Base-by-base conservation (phyloP, 2,888 invertebrate genomes). In the Drosophila rubida region DNA sequence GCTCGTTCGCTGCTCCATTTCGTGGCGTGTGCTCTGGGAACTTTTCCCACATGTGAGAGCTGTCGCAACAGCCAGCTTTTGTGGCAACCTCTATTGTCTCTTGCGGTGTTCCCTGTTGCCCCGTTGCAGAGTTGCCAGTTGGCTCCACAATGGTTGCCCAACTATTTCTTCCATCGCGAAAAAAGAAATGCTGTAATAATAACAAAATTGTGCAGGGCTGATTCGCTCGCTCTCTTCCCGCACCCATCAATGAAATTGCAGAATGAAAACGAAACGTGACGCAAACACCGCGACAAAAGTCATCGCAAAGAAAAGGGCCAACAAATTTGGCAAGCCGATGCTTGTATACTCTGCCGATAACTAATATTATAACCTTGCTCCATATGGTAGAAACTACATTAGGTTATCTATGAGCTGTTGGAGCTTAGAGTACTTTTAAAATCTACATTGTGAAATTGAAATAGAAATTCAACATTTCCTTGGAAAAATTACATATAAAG, bases 141-240 rank as follows among this genome's bases (percentile, higher is more conserved):
- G 39, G 23, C 63, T 16, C 66, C 67, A 76, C 68, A 79, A 69
- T 69, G 70, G 80, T 72, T 78, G 78, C 78, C 53, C 78, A 78
- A 75, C 73, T 67, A 73, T 77, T 65, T 75, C 53, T 54, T 46
- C 37, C 44, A 68, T 53, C 54, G 65, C 62, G 58, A 72, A 80
- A 80, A 84, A 84, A 86, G 84, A 84, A 84, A 85, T 87, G 80
- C 80, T 74, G 87, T 81, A 81, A 81, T 81, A 81, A 75, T 80
- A 68, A 64, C 72, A 70, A 79, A 82, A 73, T 78, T 79, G 71
- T 70, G 64, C 85, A 81, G 83, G 75, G 80, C 78, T 72, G 49
- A 27, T 4, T n/a, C 32, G 32, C 4, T 25, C 13, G 44, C 44
- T 6, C 13, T 13, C 23, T 4, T 45, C 23, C 44, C 14, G 14